These are phyloP conservation scores for Rostratula benghalensis DNA, from an alignment of 2,113 vertebrate species.

Conservation along the genomic window DNA sequence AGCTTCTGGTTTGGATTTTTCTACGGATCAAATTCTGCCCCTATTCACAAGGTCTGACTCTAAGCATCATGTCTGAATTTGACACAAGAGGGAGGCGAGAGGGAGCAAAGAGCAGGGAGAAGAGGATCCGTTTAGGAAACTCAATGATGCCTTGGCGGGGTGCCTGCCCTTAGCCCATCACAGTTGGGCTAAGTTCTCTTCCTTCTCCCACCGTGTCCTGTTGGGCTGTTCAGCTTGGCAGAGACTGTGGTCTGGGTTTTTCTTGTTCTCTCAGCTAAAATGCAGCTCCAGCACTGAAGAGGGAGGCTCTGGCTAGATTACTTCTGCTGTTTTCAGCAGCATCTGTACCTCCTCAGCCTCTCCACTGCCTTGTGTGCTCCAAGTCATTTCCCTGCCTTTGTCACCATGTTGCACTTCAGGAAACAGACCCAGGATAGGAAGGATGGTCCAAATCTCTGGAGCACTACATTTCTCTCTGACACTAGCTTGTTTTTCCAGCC, in stretches of 20 bases:
- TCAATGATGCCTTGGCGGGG: accelerated
- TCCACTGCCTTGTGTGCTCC: background rate
- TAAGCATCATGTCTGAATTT: accelerated
- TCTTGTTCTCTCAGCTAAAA: background rate
- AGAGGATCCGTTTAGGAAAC: background rate
- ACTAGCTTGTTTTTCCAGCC: background rate
- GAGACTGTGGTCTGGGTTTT: background rate
- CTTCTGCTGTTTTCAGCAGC: background rate
- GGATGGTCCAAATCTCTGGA: background rate
- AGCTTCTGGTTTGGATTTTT: background rate
- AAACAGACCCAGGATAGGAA: background rate
- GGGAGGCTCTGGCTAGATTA: background rate
- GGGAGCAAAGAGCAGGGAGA: background rate
- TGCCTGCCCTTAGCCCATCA: background rate
- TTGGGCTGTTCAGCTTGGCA: background rate
- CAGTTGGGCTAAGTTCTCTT: background rate
- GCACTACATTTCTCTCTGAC: accelerated
- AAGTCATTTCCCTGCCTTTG: background rate
- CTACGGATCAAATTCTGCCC: background rate
- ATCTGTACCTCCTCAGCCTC: background rate
- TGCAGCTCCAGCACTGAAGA: background rate
- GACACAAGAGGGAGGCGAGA: background rate
- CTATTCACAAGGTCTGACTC: background rate
- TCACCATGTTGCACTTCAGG: accelerated
- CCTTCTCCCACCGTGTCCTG: accelerated